Evolutionary conservation across 2,888 invertebrate genomes (phyloP).

Genomic region (Lepidochrysops patricia): DNA sequence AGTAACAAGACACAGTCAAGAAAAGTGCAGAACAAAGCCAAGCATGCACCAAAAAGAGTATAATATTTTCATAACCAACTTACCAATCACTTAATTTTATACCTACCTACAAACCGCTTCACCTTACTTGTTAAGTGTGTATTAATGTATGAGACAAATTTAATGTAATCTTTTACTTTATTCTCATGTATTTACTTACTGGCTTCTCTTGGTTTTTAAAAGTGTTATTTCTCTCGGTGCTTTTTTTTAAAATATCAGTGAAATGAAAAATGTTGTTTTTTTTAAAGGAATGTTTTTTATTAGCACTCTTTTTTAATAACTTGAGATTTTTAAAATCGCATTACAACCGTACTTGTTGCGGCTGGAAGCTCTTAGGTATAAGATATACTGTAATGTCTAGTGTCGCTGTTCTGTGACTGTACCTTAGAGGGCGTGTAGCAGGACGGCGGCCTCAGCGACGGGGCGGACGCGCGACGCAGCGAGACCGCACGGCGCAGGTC

Average conservation of each 20-base stretch:
- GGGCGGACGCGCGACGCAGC: constrained; percentile 62
- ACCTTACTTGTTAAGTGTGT: background rate
- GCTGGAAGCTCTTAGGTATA: no score
- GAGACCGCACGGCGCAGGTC: constrained; percentile 75
- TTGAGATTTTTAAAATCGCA: no score
- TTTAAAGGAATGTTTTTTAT: no score
- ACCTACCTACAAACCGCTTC: background rate
- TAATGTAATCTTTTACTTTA: no score
- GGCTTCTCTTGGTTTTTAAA: no score
- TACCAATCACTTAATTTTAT: background rate
- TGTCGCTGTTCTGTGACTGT: constrained; percentile 20
- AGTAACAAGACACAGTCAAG: background rate
- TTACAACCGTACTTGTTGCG: no score
- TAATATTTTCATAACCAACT: background rate
- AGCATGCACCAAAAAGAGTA: constrained; percentile 2
- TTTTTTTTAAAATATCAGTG: no score
- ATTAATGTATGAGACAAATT: background rate
- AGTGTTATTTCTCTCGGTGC: no score
- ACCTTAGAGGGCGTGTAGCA: constrained; percentile 58
- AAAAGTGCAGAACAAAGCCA: background rate
- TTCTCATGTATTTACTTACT: no score
- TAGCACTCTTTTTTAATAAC: no score
- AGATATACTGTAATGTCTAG: background rate
- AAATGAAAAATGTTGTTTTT: no score
- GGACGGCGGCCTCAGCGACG: constrained; percentile 56